A percentile compares a stretch with the other conserved stretches of the same genome.
Conservation (phyloP, 1,140 invertebrate genomes). For the Hylaeus anthracinus region DNA sequence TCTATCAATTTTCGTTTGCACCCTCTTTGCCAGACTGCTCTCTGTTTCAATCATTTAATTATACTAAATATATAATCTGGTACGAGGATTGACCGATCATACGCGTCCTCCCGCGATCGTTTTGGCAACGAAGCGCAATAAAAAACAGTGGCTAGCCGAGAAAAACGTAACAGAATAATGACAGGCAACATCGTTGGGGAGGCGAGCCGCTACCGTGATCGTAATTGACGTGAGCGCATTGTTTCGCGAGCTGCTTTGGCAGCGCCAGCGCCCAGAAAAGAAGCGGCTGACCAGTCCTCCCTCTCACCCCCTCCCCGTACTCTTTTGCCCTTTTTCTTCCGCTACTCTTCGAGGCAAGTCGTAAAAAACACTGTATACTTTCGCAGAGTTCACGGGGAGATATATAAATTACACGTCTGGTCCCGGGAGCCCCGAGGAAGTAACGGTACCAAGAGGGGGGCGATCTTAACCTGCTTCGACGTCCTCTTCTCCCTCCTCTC, state of each 20-base stretch:
- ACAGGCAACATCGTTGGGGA: constrained; percentile 59
- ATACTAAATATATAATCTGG: not conserved
- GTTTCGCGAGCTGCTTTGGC: constrained; percentile 45
- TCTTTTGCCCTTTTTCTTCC: constrained; percentile 1
- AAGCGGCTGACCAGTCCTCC: constrained; percentile 8
- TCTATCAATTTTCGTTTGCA: too few relatives aligned
- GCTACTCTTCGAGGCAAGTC: constrained; percentile 22
- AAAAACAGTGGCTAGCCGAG: constrained; percentile 21
- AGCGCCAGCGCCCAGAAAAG: not conserved
- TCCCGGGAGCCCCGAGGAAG: constrained; percentile 62
- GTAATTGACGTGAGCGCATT: constrained; percentile 67
- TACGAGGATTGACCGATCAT: constrained; percentile 32
- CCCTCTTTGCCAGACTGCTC: too few relatives aligned
- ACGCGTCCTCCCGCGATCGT: constrained; percentile 7
- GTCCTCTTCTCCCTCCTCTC: constrained; percentile 14
- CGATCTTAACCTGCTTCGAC: constrained; percentile 55
- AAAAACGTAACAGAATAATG: constrained; percentile 35
- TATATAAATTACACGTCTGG: constrained; percentile 76
- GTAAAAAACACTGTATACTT: constrained; percentile 60
- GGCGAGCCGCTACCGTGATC: constrained; percentile 63
- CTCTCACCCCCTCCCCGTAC: too few relatives aligned
- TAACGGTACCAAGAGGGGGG: constrained; percentile 64
- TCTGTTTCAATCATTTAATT: too few relatives aligned
- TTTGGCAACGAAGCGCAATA: constrained; percentile 5
- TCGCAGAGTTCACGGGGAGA: constrained; percentile 63